Evolutionary conservation across 2,113 vertebrate genomes (phyloP).

Genomic region (Takifugu flavidus): DNA sequence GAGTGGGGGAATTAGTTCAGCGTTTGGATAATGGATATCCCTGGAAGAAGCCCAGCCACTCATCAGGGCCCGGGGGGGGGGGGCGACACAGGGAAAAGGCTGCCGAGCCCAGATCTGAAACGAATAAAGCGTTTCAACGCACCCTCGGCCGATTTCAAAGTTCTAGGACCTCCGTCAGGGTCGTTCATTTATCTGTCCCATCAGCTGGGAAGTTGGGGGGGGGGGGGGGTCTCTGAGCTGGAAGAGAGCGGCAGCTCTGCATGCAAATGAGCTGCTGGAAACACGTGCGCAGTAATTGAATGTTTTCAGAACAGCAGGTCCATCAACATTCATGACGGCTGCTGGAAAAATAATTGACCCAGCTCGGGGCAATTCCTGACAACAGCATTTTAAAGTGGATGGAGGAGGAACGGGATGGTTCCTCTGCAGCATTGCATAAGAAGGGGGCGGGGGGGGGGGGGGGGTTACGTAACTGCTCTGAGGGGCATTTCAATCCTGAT

Average conservation of each 20-base stretch:
- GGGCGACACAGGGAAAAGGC: constrained; percentile 40
- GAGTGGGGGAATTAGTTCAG: constrained; percentile 47
- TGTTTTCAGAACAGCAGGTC: constrained; percentile 17
- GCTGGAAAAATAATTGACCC: constrained; percentile 16
- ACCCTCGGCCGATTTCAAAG: background rate
- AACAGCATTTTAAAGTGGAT: background rate
- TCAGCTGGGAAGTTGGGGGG: constrained; percentile 13
- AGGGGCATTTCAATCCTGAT: constrained; percentile 19
- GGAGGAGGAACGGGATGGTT: background rate
- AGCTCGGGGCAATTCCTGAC: background rate
- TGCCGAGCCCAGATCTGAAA: background rate
- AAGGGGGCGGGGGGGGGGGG: background rate
- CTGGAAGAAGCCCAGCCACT: constrained; percentile 53
- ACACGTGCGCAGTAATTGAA: constrained; percentile 42
- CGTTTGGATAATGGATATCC: constrained; percentile 55
- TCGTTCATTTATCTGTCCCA: constrained; percentile 40
- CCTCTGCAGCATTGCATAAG: constrained; percentile 28
- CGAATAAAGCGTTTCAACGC: background rate
- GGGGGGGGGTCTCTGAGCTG: constrained; percentile 9
- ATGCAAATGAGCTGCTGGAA: constrained; percentile 45
- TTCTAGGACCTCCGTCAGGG: background rate
- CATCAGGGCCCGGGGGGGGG: constrained; percentile 17
- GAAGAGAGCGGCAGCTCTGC: constrained; percentile 27
- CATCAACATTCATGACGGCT: background rate
- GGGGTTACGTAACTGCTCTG: constrained; percentile 16